Conservation (phyloP, 2,888 invertebrate species). For the Bombylius discolor region DNA sequence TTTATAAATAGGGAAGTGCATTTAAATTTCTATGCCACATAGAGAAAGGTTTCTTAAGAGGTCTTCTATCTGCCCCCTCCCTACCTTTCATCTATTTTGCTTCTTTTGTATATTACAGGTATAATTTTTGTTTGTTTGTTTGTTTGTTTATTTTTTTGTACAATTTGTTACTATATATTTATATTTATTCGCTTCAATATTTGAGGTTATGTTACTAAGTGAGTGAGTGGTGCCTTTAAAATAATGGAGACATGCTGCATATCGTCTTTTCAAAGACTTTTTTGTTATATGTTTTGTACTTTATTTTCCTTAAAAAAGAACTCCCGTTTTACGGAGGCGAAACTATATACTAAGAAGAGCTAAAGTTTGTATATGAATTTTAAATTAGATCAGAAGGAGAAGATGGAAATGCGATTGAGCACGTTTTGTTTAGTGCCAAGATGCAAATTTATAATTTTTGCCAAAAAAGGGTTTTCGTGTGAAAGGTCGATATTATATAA, state of each 20-base stretch:
- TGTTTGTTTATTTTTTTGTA: too few relatives aligned
- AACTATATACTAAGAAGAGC: not conserved
- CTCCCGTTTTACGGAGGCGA: not conserved
- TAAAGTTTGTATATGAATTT: slow-evolving; percentile 1
- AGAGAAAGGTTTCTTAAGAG: slow-evolving; percentile 4
- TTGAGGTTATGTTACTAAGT: not conserved
- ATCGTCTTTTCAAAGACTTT: not conserved
- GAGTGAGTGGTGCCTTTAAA: not conserved
- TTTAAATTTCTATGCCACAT: slow-evolving; percentile 6
- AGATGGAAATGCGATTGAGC: slow-evolving; percentile 3
- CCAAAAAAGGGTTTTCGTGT: not conserved
- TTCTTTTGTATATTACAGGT: too few relatives aligned
- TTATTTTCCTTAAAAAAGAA: not conserved
- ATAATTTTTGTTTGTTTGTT: too few relatives aligned
- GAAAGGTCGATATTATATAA: not conserved
- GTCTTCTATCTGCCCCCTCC: not conserved
- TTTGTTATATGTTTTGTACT: too few relatives aligned
- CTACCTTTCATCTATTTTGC: too few relatives aligned
- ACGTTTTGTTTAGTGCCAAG: not conserved
- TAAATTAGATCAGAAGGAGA: slow-evolving; percentile 4
- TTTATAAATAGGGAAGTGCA: slow-evolving; percentile 9
- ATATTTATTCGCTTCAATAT: not conserved
- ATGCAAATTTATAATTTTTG: not conserved
- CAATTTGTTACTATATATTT: too few relatives aligned
- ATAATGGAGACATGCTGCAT: slow-evolving; percentile 2